These are phyloP conservation scores for Automeris io DNA, from an alignment of 2,888 invertebrate genomes.

Conservation along the genomic window DNA sequence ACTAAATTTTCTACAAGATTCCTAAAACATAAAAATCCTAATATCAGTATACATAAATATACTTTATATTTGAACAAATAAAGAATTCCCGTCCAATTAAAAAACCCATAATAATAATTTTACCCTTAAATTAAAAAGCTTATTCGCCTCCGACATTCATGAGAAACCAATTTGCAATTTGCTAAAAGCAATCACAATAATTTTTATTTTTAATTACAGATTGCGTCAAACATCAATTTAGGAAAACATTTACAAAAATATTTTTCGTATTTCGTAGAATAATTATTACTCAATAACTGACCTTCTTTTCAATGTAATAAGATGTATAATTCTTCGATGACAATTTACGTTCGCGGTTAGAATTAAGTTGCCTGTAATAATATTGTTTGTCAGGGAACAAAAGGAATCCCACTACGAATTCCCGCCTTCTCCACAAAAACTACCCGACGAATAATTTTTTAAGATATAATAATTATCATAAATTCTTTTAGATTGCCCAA, in stretches of 20 bases:
- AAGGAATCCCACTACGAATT: conserved; percentile 34
- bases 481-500: conserved; percentile 25
- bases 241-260: conserved; percentile 17
- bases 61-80: no score
- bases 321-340: conserved; percentile 10
- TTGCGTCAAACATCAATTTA: conserved; percentile 31
- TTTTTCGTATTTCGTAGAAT: background rate
- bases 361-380: conserved; percentile 19
- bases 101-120: conserved; percentile 6
- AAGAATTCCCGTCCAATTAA: background rate
- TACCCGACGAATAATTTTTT: conserved; percentile 24
- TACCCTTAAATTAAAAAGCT: conserved; percentile 5
- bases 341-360: conserved; percentile 3
- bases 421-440: conserved; percentile 35
- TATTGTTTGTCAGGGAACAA: conserved; percentile 60
- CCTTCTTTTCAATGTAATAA: conserved; percentile 7
- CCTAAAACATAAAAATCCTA: no score
- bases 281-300: background rate
- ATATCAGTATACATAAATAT: no score
- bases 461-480: conserved; percentile 43
- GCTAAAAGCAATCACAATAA: conserved; percentile 73
- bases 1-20: no score
- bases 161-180: conserved; percentile 65
- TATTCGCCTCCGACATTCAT: conserved; percentile 26
- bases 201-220: conserved; percentile 66